These are phyloP conservation scores for Leucosticte australis DNA, from an alignment of 2,113 vertebrate genomes.

Conservation along the genomic window DNA sequence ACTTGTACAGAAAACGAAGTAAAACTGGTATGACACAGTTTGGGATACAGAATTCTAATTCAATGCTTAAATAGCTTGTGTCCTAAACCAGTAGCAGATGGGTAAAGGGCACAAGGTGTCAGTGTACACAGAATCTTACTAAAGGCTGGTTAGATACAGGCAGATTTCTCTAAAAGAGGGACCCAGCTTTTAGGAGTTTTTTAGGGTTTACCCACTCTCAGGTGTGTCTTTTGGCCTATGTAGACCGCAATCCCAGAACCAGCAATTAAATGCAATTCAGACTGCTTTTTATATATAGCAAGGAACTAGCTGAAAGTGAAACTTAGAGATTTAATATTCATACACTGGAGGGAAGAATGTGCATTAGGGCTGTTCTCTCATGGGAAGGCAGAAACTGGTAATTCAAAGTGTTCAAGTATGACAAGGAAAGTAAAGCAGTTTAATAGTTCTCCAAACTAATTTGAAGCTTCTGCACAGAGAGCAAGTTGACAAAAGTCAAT, in stretches of 20 bases:
- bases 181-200: not conserved
- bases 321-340: not conserved
- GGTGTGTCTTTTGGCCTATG: not conserved
- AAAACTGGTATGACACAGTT: not conserved
- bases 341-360: not conserved
- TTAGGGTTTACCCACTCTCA: not conserved
- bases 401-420: not conserved
- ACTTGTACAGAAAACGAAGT: not conserved
- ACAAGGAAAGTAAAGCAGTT: not conserved
- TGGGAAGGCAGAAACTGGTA: not conserved
- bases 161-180: not conserved
- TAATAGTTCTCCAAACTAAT: not conserved
- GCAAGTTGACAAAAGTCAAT: not conserved
- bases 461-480: not conserved
- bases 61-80: not conserved
- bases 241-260: not conserved
- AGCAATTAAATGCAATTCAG: not conserved
- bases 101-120: not conserved
- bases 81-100: not conserved
- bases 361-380: not conserved
- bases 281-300: not conserved
- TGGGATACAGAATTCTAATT: not conserved
- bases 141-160: fast-evolving
- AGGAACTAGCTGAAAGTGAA: not conserved
- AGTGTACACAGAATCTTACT: not conserved